Evolutionary conservation across 1,140 invertebrate species (phyloP).

Genomic region (Dryas iulia): DNA sequence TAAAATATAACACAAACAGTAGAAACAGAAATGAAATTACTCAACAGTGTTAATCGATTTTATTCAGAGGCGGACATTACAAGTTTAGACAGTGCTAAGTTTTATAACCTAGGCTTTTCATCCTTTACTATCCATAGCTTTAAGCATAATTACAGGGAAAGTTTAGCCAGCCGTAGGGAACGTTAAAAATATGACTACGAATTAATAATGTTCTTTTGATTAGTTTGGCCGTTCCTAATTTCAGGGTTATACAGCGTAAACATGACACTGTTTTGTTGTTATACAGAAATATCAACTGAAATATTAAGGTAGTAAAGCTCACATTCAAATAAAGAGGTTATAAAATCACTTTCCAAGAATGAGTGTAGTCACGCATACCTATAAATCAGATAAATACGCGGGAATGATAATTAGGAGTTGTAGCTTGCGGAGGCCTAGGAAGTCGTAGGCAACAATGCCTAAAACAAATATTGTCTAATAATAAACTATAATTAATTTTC

Average conservation of each 20-base stretch:
- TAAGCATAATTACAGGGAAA: constrained; percentile 11
- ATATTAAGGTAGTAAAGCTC: constrained; percentile 36
- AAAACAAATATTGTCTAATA: neutral
- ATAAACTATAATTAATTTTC: too few relatives aligned
- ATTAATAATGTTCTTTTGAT: constrained; percentile 62
- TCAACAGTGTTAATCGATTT: too few relatives aligned
- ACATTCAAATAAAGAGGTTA: constrained; percentile 42
- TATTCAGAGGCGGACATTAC: too few relatives aligned
- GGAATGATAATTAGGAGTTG: constrained; percentile 42
- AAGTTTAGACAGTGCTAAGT: neutral
- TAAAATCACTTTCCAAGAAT: constrained; percentile 67
- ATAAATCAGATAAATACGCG: constrained; percentile 66
- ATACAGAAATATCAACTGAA: constrained; percentile 43
- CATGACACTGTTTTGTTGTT: constrained; percentile 51
- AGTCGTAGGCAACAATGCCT: neutral
- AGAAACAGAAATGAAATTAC: too few relatives aligned
- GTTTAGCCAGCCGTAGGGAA: constrained; percentile 1
- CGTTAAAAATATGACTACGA: constrained; percentile 32
- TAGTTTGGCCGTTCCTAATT: constrained; percentile 61
- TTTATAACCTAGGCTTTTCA: neutral
- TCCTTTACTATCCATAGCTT: neutral
- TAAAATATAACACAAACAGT: too few relatives aligned
- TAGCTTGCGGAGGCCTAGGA: neutral
- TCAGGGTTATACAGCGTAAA: constrained; percentile 58
- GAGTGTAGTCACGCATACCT: constrained; percentile 56